phyloP scores from a whole-genome alignment of 2,888 invertebrate genomes.

The Agrilus mali region DNA sequence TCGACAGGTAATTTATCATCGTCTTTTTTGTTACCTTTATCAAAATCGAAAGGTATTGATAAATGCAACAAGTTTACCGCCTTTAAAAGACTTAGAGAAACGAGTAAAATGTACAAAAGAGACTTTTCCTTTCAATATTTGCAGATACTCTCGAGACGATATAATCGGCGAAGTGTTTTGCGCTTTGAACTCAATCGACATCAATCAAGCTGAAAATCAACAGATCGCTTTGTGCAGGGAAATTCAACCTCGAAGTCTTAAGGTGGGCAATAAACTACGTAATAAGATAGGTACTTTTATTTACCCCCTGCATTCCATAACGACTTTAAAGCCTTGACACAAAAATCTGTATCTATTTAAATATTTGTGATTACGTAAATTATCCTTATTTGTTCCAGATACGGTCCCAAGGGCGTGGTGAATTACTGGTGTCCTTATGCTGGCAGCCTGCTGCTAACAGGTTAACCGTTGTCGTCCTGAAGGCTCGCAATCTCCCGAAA shows the following conservation, averaged over 20 bases:
- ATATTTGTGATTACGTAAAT: constrained; percentile 1
- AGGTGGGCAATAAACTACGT: constrained; percentile 55
- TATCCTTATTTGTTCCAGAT: constrained; percentile 44
- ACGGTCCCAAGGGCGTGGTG: constrained; percentile 86
- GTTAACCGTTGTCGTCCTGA: constrained; percentile 90
- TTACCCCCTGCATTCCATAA: not conserved
- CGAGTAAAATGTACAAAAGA: no score
- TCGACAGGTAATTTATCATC: constrained; percentile 43
- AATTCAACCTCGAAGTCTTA: constrained; percentile 84
- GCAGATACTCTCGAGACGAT: constrained; percentile 83
- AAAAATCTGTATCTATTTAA: not conserved
- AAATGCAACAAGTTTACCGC: no score
- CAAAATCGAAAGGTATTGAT: no score
- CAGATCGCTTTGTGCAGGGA: constrained; percentile 75
- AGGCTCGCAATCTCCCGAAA: constrained; percentile 93
- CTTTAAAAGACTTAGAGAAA: no score
- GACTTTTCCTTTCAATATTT: constrained; percentile 31
- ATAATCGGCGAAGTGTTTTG: constrained; percentile 96
- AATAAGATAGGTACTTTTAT: no score
- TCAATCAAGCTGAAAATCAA: constrained; percentile 60
- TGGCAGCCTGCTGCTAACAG: constrained; percentile 96
- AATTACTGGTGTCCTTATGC: constrained; percentile 89
- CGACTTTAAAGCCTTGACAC: not conserved
- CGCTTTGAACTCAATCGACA: constrained; percentile 54
- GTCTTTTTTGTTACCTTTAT: constrained; percentile 9